Conservation (phyloP, 2,797 vertebrate species). For the Hydrolagus colliei region DNA sequence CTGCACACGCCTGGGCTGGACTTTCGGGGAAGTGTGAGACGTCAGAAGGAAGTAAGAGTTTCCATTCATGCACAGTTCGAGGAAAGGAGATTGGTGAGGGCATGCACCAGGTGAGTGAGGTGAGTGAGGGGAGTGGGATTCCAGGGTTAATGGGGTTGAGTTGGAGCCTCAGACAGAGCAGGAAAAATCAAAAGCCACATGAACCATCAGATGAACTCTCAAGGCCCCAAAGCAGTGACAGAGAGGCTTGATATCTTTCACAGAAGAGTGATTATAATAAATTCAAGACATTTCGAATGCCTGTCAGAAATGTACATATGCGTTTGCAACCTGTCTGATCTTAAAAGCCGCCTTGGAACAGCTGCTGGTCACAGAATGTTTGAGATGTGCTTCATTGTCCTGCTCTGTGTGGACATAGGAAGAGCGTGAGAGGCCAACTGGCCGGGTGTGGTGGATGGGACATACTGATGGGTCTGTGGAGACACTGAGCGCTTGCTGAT, state of each 20-base stretch:
- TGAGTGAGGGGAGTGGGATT: not conserved
- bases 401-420: not conserved
- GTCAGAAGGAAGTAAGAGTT: conserved; percentile 2
- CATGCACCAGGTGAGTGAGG: conserved; percentile 1
- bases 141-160: not conserved
- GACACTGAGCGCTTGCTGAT: conserved; percentile 63
- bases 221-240: no score
- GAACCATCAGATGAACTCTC: no score
- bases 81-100: not conserved
- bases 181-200: conserved; percentile 6
- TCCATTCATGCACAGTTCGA: conserved; percentile 13
- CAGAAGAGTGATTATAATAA: not conserved
- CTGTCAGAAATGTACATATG: no score
- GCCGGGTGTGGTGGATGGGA: conserved; percentile 39
- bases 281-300: not conserved
- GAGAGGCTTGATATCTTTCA: not conserved
- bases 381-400: not conserved
- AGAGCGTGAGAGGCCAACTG: not conserved
- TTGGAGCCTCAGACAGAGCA: conserved; percentile 19
- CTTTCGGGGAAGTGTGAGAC: not conserved
- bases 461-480: conserved; percentile 65
- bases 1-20: no score
- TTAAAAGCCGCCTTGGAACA: not conserved
- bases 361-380: not conserved
- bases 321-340: no score